phyloP scores from a whole-genome alignment of 2,113 vertebrate species.

The Silurus asotus region DNA sequence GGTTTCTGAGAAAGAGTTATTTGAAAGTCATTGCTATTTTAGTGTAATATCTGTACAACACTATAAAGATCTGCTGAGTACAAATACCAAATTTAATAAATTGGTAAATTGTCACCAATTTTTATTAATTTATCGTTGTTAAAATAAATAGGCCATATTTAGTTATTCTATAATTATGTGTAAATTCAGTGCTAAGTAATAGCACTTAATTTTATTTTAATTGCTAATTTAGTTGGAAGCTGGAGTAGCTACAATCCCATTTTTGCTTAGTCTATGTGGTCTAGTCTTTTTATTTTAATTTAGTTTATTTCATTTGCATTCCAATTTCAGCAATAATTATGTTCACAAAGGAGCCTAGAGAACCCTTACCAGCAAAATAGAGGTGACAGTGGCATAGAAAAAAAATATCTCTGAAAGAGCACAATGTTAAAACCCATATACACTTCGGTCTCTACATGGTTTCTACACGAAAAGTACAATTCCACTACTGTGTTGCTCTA shows the following conservation, averaged over 20 bases:
- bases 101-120: not conserved
- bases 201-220: not conserved
- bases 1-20: not conserved
- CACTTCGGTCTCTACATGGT: too few relatives aligned
- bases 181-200: not conserved
- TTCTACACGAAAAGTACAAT: not conserved
- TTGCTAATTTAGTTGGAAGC: not conserved
- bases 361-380: not conserved
- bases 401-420: not conserved
- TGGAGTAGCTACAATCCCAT: not conserved
- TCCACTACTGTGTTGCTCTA: not conserved
- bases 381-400: not conserved
- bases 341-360: not conserved
- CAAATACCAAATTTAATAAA: not conserved
- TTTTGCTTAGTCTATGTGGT: not conserved
- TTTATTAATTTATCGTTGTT: not conserved
- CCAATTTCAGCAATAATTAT: not conserved
- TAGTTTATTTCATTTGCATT: not conserved
- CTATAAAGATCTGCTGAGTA: not conserved
- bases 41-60: not conserved
- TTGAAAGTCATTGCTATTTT: conserved; percentile 1
- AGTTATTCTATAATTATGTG: not conserved
- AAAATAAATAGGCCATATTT: not conserved
- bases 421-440: not conserved
- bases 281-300: not conserved